phyloP scores from a whole-genome alignment of 2,888 invertebrate species.

The Drosophila anomelani region DNA sequence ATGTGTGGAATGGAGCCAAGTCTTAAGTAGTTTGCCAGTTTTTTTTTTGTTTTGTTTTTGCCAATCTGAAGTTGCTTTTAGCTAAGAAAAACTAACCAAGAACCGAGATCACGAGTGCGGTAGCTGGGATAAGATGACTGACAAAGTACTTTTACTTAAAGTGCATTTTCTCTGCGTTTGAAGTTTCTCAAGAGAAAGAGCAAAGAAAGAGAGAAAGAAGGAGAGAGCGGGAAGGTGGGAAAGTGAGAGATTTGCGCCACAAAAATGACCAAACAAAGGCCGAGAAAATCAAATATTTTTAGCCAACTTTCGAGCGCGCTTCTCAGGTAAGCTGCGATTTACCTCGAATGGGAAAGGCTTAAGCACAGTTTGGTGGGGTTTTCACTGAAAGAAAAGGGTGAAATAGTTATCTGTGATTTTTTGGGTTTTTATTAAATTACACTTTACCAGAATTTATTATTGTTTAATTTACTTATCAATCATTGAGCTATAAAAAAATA shows the following conservation, averaged over 20 bases:
- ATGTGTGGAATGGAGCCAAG: conserved; percentile 20
- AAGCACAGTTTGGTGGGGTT: background rate
- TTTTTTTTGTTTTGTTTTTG: conserved; percentile 12
- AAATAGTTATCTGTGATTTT: background rate
- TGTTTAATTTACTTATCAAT: no score
- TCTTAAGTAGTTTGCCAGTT: conserved; percentile 53
- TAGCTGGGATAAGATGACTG: conserved; percentile 43
- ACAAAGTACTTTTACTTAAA: conserved; percentile 64
- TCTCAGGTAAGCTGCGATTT: conserved; percentile 13
- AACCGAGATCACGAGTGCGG: conserved; percentile 60
- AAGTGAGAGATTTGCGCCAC: conserved; percentile 27
- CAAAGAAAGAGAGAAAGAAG: conserved; percentile 9
- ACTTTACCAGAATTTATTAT: no score
- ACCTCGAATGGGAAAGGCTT: background rate
- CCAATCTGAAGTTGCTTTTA: conserved; percentile 61
- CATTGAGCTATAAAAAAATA: background rate
- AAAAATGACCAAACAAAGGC: conserved; percentile 56
- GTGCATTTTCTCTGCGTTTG: conserved; percentile 59
- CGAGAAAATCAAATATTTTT: conserved; percentile 44
- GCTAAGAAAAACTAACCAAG: conserved; percentile 58
- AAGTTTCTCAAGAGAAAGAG: conserved; percentile 45
- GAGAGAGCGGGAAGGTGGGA: background rate
- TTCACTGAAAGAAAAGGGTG: background rate
- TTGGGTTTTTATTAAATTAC: no score
- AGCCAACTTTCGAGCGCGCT: conserved; percentile 12